These are phyloP conservation scores for Daptonema setosum DNA, from an alignment of 2,888 invertebrate genomes.

Conservation along the genomic window DNA sequence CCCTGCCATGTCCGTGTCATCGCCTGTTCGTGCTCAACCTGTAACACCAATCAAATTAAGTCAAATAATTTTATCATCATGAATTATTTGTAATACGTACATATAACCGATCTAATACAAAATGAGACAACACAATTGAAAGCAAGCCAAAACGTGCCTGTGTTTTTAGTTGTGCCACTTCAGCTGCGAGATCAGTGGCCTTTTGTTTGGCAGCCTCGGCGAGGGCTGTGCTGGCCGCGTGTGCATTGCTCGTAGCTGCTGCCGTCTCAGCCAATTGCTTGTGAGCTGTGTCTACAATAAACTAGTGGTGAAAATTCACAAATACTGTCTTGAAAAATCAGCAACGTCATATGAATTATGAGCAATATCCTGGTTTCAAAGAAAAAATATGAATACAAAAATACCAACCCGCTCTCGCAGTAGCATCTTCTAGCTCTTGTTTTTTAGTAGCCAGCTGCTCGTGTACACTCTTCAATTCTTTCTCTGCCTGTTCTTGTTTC, in stretches of 20 bases:
- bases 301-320: too few relatives aligned
- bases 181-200: neutral
- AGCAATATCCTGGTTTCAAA: too few relatives aligned
- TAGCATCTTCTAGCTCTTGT: constrained; percentile 39
- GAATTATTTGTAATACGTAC: too few relatives aligned
- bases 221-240: neutral
- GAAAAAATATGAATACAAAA: too few relatives aligned
- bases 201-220: neutral
- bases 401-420: too few relatives aligned
- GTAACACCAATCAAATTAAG: too few relatives aligned
- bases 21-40: constrained; percentile 7
- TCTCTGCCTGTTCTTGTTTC: neutral
- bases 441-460: constrained; percentile 48
- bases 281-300: neutral
- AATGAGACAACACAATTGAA: too few relatives aligned
- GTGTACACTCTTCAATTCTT: constrained; percentile 30
- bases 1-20: constrained; percentile 18
- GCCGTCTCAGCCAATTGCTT: neutral
- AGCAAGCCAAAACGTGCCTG: too few relatives aligned
- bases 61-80: too few relatives aligned
- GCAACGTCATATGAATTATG: neutral
- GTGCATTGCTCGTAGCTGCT: neutral
- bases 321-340: neutral
- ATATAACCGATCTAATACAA: too few relatives aligned
- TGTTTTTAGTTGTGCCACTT: neutral